Conservation (phyloP, 2,113 vertebrate species). For the Boleophthalmus pectinirostris region DNA sequence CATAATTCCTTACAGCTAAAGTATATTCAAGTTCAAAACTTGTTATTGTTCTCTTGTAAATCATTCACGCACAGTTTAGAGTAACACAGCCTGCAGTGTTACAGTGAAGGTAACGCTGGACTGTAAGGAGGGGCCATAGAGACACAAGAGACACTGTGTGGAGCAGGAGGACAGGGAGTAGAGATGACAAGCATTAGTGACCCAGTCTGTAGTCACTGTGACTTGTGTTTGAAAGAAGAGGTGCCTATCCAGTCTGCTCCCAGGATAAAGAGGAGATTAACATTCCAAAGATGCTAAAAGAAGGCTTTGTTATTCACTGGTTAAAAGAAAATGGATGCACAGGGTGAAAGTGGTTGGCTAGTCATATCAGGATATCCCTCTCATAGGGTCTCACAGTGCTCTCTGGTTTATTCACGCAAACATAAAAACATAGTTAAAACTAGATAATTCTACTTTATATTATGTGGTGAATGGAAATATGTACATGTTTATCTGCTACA, state of each 20-base stretch:
- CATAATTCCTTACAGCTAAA: neutral
- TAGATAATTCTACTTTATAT: neutral
- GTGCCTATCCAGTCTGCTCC: conserved; percentile 54
- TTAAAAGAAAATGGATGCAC: conserved; percentile 24
- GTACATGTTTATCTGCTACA: neutral
- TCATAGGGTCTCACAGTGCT: neutral
- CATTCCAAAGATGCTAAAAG: conserved; percentile 61
- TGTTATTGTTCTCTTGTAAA: neutral
- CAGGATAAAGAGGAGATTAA: conserved; percentile 63
- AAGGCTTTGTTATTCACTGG: conserved; percentile 34
- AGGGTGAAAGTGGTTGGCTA: neutral
- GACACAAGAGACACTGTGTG: conserved; percentile 29
- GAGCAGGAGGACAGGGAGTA: conserved; percentile 6
- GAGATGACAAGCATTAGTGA: conserved; percentile 46
- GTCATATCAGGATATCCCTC: neutral
- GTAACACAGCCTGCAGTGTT: conserved; percentile 45
- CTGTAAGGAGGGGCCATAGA: conserved; percentile 13
- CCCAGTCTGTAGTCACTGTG: conserved; percentile 49
- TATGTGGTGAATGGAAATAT: neutral
- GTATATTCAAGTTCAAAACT: neutral
- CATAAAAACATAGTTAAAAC: neutral
- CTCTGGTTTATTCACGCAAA: neutral
- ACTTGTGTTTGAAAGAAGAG: conserved; percentile 43
- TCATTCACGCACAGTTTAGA: conserved; percentile 36
- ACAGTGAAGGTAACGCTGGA: conserved; percentile 21